Evolutionary conservation across 2,113 vertebrate species (phyloP), one percentile per base, ranked within the genome.

Genomic region (Malurus alboscapulatus): DNA sequence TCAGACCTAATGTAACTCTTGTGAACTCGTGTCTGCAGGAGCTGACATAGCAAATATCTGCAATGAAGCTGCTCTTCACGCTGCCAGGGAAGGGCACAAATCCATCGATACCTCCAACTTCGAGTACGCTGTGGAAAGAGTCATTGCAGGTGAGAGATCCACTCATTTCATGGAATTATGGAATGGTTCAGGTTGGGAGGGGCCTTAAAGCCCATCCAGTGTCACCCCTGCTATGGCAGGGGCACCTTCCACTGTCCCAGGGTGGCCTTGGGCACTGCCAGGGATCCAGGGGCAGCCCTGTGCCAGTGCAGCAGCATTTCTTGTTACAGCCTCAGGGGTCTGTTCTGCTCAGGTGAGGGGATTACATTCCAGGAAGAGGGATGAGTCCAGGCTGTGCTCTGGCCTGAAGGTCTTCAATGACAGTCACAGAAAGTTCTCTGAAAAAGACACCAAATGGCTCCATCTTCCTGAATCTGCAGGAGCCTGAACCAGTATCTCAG

Each of bases 31-130:
- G 30, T 25, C 62, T 66, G 14, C 95, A 99, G 99, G 99, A n/a
- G 99, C 99, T 7, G 99, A 99, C 96, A 99, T 99, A 17, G 99
- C 99, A 1, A 99, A 99, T 91, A 99, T 99, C 88, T 99, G 99
- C 57, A 99, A 99, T 0, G 99, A 99, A 91, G 99, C 99, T 2
- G 99, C 99, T 9, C 97, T 99, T 25, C 99, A 99, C 1, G 99
- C 99, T 0, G 99, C 99, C 24, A 97, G 99, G 69, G 99, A 99
- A 62, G 99, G 99, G 1, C 97, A 98, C 97, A 98, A 99, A 38
- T 98, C 98, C 32, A 98, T 99, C 0, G 98, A 99, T 40, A 99
- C 99, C 2, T 98, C 96, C 88, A 99, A 98, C 97, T 99, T 99
- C 8, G 99, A 99, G 95, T 98, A 99, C 2, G 99, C 99, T 0